Evolutionary conservation across 2,113 vertebrate genomes (phyloP).

Genomic region (Tupaia tana): DNA sequence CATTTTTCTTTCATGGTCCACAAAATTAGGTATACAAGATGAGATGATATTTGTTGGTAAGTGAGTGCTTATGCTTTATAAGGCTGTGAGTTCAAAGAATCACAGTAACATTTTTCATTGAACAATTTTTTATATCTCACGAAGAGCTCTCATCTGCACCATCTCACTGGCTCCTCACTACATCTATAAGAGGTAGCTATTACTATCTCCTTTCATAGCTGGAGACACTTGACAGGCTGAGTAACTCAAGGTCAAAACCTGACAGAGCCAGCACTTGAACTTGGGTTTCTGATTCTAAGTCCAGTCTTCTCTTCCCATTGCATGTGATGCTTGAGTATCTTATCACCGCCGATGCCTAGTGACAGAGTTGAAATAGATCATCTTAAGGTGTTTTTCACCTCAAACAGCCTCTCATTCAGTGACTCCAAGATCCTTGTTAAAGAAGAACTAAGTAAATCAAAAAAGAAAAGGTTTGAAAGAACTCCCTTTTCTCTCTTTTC

Average conservation of each 20-base stretch:
- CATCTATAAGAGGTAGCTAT: background rate
- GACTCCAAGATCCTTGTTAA: background rate
- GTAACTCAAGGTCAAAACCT: background rate
- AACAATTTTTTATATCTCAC: background rate
- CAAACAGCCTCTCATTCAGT: background rate
- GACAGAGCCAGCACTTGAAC: background rate
- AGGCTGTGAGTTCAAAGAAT: background rate
- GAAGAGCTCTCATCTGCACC: background rate
- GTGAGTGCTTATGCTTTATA: background rate
- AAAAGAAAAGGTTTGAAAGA: background rate
- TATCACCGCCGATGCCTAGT: background rate
- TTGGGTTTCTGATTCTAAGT: background rate
- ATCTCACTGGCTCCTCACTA: background rate
- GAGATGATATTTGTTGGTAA: background rate
- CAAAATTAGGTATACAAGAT: constrained; percentile 4
- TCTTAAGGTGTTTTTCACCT: background rate
- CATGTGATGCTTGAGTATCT: background rate
- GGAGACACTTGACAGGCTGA: background rate
- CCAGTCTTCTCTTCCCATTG: background rate
- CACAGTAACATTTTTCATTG: background rate
- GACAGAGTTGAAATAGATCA: background rate
- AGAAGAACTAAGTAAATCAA: background rate
- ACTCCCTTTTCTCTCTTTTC: background rate
- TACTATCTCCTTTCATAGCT: background rate
- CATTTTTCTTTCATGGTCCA: constrained; percentile 4